These are phyloP conservation scores for Scomber colias DNA, from an alignment of 2,113 vertebrate genomes.

Conservation along the genomic window DNA sequence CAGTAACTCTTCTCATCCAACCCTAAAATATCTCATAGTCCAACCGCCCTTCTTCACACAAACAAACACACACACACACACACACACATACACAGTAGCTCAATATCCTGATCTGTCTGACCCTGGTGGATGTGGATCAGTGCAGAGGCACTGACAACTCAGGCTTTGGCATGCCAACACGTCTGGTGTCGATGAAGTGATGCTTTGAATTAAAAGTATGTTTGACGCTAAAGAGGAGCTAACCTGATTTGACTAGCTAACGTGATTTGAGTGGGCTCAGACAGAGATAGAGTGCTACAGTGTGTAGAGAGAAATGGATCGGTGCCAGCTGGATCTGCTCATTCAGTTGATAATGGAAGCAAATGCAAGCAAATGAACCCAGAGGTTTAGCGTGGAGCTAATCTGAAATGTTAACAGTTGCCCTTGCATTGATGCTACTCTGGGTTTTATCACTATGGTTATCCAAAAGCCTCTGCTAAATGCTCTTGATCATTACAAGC, in stretches of 20 bases:
- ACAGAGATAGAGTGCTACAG: slow-evolving; percentile 55
- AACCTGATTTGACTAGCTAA: slow-evolving; percentile 81
- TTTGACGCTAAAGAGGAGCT: slow-evolving; percentile 74
- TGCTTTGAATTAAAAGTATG: slow-evolving; percentile 81
- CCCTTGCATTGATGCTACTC: slow-evolving; percentile 53
- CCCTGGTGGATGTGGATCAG: slow-evolving; percentile 78
- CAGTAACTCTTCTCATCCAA: slow-evolving; percentile 75
- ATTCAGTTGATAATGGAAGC: slow-evolving; percentile 71
- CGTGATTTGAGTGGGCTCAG: slow-evolving; percentile 75
- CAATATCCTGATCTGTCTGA: slow-evolving; percentile 68
- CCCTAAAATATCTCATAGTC: slow-evolving; percentile 63
- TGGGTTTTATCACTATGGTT: slow-evolving; percentile 61
- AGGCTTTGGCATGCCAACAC: slow-evolving; percentile 67
- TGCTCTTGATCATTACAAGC: slow-evolving; percentile 38
- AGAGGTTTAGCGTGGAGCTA: slow-evolving; percentile 66
- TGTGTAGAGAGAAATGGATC: slow-evolving; percentile 66
- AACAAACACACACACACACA: slow-evolving; percentile 13
- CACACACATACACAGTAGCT: slow-evolving; percentile 38
- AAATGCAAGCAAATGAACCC: slow-evolving; percentile 72
- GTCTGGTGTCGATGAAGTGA: slow-evolving; percentile 70
- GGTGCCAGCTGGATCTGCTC: slow-evolving; percentile 70
- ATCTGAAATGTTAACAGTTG: slow-evolving; percentile 70
- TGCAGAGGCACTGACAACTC: slow-evolving; percentile 72
- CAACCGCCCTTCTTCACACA: slow-evolving; percentile 8
- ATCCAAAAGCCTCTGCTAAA: slow-evolving; percentile 61